Percentiles rank a stretch among this genome's conserved stretches.
Conservation (phyloP, 2,113 vertebrate species). For the Anthoscopus minutus region DNA sequence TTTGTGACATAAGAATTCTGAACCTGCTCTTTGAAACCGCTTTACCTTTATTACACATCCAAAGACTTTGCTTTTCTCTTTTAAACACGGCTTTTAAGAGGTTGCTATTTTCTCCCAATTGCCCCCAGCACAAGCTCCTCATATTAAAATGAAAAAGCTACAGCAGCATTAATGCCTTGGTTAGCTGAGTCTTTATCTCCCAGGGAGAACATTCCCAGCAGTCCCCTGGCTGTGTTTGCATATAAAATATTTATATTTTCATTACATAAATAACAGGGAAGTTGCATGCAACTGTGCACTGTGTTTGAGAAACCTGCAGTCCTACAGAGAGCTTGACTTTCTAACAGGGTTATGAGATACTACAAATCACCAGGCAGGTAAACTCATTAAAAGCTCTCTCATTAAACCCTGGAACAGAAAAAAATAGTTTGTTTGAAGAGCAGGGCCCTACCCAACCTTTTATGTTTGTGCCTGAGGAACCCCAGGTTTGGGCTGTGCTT, state of each 20-base stretch:
- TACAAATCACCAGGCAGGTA: not conserved
- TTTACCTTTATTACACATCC: not conserved
- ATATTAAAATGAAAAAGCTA: not conserved
- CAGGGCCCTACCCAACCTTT: not conserved
- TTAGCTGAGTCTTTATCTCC: not conserved
- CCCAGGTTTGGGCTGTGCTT: not conserved
- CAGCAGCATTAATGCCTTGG: not conserved
- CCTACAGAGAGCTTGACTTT: not conserved
- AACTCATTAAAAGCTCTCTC: not conserved
- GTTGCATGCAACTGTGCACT: not conserved
- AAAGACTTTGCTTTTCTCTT: not conserved
- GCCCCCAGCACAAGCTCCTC: not conserved
- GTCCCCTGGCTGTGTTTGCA: not conserved
- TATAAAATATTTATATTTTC: not conserved
- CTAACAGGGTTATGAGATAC: not conserved
- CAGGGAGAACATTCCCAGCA: not conserved
- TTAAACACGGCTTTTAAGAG: not conserved
- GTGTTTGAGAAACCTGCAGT: not conserved
- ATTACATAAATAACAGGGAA: not conserved
- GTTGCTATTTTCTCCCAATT: not conserved
- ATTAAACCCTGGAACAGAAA: not conserved
- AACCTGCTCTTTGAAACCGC: not conserved
- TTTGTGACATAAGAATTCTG: not conserved
- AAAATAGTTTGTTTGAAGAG: not conserved
- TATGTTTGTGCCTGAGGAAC: not conserved